Evolutionary conservation across 2,888 invertebrate genomes (phyloP), one percentile per base, ranked within the genome.

Genomic region (Chrysodeixis includens): DNA sequence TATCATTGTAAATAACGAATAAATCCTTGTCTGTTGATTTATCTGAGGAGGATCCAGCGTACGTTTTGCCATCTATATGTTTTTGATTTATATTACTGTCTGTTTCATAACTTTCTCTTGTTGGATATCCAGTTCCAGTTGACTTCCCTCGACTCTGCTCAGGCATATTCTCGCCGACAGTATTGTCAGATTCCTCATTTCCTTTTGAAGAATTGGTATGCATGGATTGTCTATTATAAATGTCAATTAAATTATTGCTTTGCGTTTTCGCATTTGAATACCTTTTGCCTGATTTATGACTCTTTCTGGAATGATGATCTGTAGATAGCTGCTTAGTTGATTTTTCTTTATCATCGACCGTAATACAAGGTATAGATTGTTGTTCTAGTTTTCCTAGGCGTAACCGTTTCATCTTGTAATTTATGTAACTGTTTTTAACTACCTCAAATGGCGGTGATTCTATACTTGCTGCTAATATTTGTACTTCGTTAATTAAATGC

Each of bases 1-100:
- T 90, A 51, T 92, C 92, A 77, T 84, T 88, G 66, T 90, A 91
- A 73, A 93, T 91, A 18, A 91, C 69, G 78, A 92, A 90, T 57
- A 93, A 72, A 76, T 91, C 90, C 74, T 89, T 88, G 49, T 91
- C 86, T 56, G 80, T 78, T 20, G 82, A 85, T 67, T 81, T 79
- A 46, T 51, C 73, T 16, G 83, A 81, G n/a, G 72, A 64, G 22
- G 84, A 83, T 44, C 65, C 76, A 35, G 66, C 76, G 35, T 77
- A 76, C 1, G 74, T 56, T 46, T 74, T 71, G 53, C 46, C 76
- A 20, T 78, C 57, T 30, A 69, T 71, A 22, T 63, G 68, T 56
- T 61, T 74, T 60, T 69, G 71, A 8, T 78, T 74, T 10, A 30
- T 40, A 26, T 76, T 75, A 56, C 53, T 79, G 22, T 81, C 74